These are phyloP conservation scores for Limnephilus auricula DNA, from an alignment of 2,888 invertebrate genomes.

Conservation along the genomic window DNA sequence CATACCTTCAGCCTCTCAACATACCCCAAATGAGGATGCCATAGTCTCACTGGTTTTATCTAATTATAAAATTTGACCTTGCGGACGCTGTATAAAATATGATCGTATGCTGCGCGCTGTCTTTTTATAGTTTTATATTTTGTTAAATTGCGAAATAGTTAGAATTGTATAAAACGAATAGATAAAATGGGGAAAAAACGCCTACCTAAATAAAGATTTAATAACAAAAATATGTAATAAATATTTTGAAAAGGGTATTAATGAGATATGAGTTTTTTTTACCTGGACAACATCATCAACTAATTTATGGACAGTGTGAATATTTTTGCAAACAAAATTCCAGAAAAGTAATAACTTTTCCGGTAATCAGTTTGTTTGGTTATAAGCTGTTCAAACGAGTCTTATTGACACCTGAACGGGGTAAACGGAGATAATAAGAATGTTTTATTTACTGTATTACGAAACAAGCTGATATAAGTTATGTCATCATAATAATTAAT, in stretches of 20 bases:
- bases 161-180: no score
- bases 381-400: background rate
- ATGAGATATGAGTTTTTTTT: no score
- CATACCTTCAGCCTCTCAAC: no score
- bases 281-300: background rate
- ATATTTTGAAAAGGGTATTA: background rate
- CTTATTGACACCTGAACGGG: background rate
- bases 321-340: background rate
- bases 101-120: no score
- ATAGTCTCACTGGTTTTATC: no score
- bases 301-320: background rate
- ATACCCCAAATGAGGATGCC: no score
- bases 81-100: no score
- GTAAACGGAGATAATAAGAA: background rate
- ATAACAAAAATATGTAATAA: background rate
- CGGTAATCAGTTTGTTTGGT: background rate
- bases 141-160: no score
- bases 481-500: background rate
- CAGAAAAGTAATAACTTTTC: no score
- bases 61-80: no score
- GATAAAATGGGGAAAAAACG: background rate
- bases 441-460: background rate
- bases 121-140: no score
- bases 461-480: background rate
- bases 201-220: background rate